These are phyloP conservation scores for Drosophila meridiana DNA, from an alignment of 2,888 invertebrate genomes.

Conservation along the genomic window DNA sequence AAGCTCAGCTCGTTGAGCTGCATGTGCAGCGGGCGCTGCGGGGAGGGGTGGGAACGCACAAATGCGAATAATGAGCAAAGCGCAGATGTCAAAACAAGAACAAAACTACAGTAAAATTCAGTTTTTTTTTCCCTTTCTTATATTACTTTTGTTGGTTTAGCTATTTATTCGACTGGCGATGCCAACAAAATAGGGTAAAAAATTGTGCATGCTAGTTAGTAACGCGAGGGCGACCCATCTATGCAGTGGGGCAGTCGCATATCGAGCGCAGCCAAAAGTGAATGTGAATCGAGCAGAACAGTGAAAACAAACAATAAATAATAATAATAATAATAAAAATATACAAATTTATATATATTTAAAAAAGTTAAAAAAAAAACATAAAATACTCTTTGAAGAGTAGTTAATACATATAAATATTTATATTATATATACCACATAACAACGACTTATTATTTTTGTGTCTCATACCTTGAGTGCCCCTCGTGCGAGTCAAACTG, in stretches of 20 bases:
- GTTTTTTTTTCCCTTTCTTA: conserved; percentile 1
- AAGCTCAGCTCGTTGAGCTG: conserved; percentile 43
- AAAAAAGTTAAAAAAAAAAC: background rate
- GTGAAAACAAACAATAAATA: conserved; percentile 24
- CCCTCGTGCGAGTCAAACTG: conserved; percentile 37
- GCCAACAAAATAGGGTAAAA: conserved; percentile 80
- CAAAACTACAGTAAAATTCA: conserved; percentile 26
- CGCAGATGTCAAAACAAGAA: conserved; percentile 49
- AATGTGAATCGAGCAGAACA: conserved; percentile 14
- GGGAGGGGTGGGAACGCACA: conserved; percentile 56
- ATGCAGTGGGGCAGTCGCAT: conserved; percentile 45
- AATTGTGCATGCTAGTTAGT: conserved; percentile 74
- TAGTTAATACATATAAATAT: background rate
- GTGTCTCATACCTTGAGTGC: conserved; percentile 25
- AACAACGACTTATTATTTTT: background rate
- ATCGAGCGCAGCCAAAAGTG: conserved; percentile 3
- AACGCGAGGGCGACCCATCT: conserved; percentile 65
- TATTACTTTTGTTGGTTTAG: conserved; percentile 27
- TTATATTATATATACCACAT: background rate
- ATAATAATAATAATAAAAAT: conserved; percentile 50
- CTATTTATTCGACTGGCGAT: conserved; percentile 48
- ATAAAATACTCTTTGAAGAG: conserved; percentile 2
- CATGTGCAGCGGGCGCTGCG: conserved; percentile 34
- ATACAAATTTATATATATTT: background rate
- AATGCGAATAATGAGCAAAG: conserved; percentile 80